Percentiles rank a stretch among this genome's conserved stretches.
Conservation (phyloP, 2,113 vertebrate species). For the Stegostoma tigrinum region DNA sequence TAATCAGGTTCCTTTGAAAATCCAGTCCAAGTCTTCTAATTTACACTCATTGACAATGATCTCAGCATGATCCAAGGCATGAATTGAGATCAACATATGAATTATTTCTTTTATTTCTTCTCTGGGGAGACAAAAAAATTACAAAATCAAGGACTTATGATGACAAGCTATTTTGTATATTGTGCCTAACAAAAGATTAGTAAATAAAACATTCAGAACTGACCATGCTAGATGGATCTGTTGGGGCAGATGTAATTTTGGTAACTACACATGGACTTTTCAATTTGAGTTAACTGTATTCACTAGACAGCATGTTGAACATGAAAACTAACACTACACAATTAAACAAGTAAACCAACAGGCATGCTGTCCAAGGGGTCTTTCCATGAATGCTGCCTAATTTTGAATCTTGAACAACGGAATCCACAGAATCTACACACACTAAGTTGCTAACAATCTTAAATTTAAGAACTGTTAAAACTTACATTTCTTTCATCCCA, state of each 20-base stretch:
- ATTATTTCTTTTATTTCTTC: slow-evolving; percentile 65
- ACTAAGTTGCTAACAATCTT: background rate
- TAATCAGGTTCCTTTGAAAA: slow-evolving; percentile 19
- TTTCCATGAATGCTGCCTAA: background rate
- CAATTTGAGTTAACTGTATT: background rate
- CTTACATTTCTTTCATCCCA: background rate
- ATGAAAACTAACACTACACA: background rate
- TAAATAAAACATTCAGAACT: background rate
- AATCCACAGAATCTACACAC: background rate
- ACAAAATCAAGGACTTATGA: background rate
- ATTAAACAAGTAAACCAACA: background rate
- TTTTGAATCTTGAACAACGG: background rate
- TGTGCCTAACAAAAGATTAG: background rate
- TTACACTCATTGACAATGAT: slow-evolving; percentile 63
- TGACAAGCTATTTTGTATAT: background rate
- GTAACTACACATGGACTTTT: background rate
- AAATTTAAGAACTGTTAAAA: background rate
- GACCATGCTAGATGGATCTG: background rate
- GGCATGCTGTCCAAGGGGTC: background rate
- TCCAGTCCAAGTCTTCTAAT: slow-evolving; percentile 57
- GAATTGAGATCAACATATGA: slow-evolving; percentile 65
- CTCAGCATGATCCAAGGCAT: slow-evolving; percentile 64
- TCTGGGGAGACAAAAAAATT: slow-evolving; percentile 51
- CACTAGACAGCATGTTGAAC: background rate
- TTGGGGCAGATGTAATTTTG: background rate